A percentile compares a stretch with the other conserved stretches of the same genome.
phyloP scores from a whole-genome alignment of 1,140 invertebrate species.

The Eriocheir sinensis region DNA sequence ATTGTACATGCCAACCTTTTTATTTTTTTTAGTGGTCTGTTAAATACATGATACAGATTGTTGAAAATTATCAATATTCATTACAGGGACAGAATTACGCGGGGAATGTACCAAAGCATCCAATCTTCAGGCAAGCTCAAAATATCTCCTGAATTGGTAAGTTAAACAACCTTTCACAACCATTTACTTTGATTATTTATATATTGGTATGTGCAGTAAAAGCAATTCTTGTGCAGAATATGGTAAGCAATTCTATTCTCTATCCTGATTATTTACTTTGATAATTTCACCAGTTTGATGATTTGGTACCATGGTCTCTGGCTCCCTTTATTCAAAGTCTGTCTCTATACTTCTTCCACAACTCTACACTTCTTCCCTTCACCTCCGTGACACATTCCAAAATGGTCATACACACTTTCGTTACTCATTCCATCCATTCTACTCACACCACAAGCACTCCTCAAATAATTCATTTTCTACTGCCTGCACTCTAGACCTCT shows the following conservation, averaged over 20 bases:
- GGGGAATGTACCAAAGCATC: constrained; percentile 78
- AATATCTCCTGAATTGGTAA: constrained; percentile 78
- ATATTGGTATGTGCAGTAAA: no score
- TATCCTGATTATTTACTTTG: background rate
- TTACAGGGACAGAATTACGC: constrained; percentile 75
- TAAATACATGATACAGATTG: background rate
- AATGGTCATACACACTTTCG: no score
- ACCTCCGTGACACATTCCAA: no score
- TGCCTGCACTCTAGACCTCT: no score
- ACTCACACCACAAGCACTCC: no score
- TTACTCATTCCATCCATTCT: no score
- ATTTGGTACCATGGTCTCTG: no score
- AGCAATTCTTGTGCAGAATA: background rate
- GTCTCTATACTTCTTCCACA: no score
- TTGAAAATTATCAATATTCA: background rate
- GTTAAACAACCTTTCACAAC: background rate
- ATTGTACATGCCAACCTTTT: no score
- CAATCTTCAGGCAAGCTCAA: constrained; percentile 78
- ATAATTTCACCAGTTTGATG: background rate
- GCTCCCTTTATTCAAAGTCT: no score
- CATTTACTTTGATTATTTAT: no score
- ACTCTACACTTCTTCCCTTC: background rate
- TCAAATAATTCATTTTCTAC: no score
- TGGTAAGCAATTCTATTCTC: background rate
- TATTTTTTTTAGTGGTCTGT: background rate